Conservation (phyloP, 92 coral and sea anemone genomes). For the Micromussa lordhowensis region DNA sequence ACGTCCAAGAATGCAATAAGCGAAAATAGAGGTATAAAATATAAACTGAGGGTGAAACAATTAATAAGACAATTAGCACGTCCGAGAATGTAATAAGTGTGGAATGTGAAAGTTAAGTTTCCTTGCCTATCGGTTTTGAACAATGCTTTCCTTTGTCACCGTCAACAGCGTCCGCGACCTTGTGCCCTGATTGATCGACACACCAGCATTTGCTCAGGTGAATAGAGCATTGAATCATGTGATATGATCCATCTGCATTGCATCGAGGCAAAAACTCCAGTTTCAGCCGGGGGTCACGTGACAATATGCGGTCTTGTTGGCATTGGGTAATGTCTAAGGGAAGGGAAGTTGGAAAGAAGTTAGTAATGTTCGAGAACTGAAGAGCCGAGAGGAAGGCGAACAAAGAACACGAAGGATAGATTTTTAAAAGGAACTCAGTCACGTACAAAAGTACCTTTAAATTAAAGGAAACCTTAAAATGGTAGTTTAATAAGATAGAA, state of each 20-base stretch:
- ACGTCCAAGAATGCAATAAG: neutral
- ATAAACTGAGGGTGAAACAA: neutral
- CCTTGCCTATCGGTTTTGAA: slow-evolving; percentile 66
- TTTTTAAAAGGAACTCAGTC: too few species aligned
- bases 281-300: slow-evolving; percentile 83
- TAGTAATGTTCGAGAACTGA: too few species aligned
- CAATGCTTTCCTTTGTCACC: slow-evolving; percentile 77
- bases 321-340: slow-evolving; percentile 73
- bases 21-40: neutral
- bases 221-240: slow-evolving; percentile 89
- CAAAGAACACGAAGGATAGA: too few species aligned
- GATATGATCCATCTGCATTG: slow-evolving; percentile 85
- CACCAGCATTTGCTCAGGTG: slow-evolving; percentile 90
- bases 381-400: too few species aligned
- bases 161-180: slow-evolving; percentile 78
- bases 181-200: slow-evolving; percentile 90
- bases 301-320: slow-evolving; percentile 72
- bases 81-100: neutral
- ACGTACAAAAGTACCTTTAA: too few species aligned
- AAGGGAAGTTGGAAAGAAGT: neutral
- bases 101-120: neutral
- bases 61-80: too few species aligned
- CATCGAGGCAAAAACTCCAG: slow-evolving; percentile 87
- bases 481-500: too few species aligned
- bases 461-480: too few species aligned